Evolutionary conservation across 2,797 vertebrate genomes (phyloP), one percentile per base, ranked within the genome.

Genomic region (Phylloscopus collybita): DNA sequence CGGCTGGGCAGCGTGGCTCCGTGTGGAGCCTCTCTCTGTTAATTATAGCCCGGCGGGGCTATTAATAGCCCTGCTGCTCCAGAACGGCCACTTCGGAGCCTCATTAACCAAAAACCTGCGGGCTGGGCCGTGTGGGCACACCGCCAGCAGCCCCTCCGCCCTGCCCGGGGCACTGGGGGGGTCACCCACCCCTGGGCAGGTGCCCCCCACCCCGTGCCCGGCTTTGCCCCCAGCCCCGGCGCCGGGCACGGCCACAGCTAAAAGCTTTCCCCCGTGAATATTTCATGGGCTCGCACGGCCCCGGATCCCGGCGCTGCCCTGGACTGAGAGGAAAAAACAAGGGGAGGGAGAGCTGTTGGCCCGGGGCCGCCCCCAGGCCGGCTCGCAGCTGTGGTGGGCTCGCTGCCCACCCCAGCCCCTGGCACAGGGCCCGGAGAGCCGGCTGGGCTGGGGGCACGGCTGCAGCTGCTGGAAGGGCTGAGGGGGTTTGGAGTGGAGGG

Each of bases 231-330:
- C 38, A 22, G 11, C 38, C 62, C 38, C 14, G 4, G 71, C 0
- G 2, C 57, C 71, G 50, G 57, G 65, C 80, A 59, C 2, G 7
- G 65, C 59, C 65, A 5, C 38, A 7, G 71, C 74, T 86, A 29
- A 94, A 93, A 96, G 94, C 96, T 62, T n/a, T 60, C 44, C 72
- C 69, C 44, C n/a, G 84, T 97, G 82, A 95, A 92, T 92, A 94
- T 95, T 96, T 96, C 90, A 88, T 89, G 95, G 78, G 69, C 62
- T 66, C 17, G 3, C 36, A 7, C 15, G 1, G 72, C 44, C 64
- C 62, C 16, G 38, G 42, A 88, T 80, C 71, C 44, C 11, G 12
- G 49, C 1, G 7, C 87, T 86, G 86, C 47, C 5, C 25, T 3
- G 50, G 91, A 76, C 92, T 95, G 93, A 91, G 80, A 86, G 95